These are phyloP conservation scores for Indicator indicator DNA, from an alignment of 2,113 vertebrate genomes.

Conservation along the genomic window DNA sequence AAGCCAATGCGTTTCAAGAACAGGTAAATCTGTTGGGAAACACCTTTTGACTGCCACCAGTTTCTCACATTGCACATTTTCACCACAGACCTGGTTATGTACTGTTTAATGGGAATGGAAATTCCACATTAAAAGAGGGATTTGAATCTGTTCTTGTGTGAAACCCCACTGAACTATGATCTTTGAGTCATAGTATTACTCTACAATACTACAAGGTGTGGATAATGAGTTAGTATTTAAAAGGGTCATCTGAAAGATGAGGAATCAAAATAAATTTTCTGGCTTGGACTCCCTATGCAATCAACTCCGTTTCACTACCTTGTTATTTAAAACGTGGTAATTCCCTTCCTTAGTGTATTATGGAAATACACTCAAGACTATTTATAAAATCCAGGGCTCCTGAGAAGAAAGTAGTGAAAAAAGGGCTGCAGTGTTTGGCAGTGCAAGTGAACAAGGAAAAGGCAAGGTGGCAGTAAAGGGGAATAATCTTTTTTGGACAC, in stretches of 20 bases:
- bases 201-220: not conserved
- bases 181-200: not conserved
- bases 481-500: not conserved
- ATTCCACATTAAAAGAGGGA: not conserved
- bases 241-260: not conserved
- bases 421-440: not conserved
- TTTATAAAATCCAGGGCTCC: not conserved
- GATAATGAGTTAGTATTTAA: not conserved
- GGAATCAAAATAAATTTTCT: not conserved
- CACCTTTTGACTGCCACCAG: not conserved
- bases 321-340: not conserved
- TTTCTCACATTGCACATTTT: not conserved
- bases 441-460: not conserved
- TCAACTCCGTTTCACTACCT: not conserved
- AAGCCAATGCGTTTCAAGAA: conserved; percentile 94
- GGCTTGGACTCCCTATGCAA: not conserved
- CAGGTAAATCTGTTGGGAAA: conserved; percentile 83
- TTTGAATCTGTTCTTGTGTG: not conserved
- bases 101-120: not conserved
- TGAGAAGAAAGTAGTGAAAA: not conserved
- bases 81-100: not conserved
- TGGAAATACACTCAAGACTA: not conserved
- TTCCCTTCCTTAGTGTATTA: not conserved
- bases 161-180: not conserved
- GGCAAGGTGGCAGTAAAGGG: not conserved